Percentiles rank a stretch among this genome's conserved stretches.
These are phyloP conservation scores for Ceratosolen solmsi DNA, from an alignment of 1,140 invertebrate species.

Conservation along the genomic window DNA sequence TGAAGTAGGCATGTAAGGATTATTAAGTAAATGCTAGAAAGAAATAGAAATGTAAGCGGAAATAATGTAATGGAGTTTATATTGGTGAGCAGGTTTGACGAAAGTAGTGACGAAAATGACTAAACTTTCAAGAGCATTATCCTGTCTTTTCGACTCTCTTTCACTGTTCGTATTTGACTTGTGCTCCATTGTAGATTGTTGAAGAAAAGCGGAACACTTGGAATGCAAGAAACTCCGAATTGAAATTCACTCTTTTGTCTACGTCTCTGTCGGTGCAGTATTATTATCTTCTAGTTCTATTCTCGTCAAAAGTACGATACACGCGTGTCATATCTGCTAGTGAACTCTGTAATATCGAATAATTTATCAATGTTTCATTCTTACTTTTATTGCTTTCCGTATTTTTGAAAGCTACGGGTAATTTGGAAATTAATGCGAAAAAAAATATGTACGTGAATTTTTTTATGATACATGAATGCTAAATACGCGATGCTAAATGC, in stretches of 20 bases:
- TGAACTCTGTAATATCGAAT: no score
- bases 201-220: slow-evolving; percentile 12
- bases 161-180: neutral
- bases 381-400: no score
- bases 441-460: no score
- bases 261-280: neutral
- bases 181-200: neutral
- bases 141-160: slow-evolving; percentile 38
- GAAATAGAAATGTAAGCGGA: no score
- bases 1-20: no score
- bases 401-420: no score
- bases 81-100: neutral
- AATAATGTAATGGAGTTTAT: neutral
- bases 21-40: no score
- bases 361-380: no score
- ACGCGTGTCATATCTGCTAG: neutral
- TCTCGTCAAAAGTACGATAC: neutral
- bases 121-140: slow-evolving; percentile 58
- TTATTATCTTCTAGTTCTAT: neutral
- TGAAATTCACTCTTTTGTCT: slow-evolving; percentile 44
- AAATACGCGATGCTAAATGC: no score
- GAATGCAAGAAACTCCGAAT: slow-evolving; percentile 30
- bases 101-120: slow-evolving; percentile 55
- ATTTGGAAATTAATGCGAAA: no score
- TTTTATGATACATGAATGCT: no score